Evolutionary conservation across 2,113 vertebrate species (phyloP).

Genomic region (Myiozetetes cayanensis): DNA sequence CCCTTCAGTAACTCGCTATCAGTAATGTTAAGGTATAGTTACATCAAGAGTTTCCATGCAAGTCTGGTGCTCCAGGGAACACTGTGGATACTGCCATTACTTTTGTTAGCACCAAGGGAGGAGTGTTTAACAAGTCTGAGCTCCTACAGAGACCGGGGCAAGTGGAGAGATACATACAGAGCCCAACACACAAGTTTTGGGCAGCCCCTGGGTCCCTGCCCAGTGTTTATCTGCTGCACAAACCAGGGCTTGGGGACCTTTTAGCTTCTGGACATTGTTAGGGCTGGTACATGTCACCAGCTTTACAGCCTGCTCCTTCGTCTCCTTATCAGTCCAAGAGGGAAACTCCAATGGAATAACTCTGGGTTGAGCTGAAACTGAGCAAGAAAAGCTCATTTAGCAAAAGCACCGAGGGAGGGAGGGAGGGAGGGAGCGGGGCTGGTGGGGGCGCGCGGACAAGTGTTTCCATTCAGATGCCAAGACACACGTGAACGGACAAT

Average conservation of each 20-base stretch:
- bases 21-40: not conserved
- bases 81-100: fast-evolving
- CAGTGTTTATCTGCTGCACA: not conserved
- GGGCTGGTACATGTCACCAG: slow-evolving; percentile 30
- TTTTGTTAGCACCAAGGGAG: not conserved
- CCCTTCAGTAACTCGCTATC: not conserved
- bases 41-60: not conserved
- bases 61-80: not conserved
- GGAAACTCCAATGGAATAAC: slow-evolving; percentile 40
- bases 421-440: not conserved
- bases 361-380: not conserved
- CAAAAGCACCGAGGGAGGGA: not conserved
- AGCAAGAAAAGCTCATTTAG: slow-evolving; percentile 58
- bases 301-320: not conserved
- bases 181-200: not conserved
- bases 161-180: fast-evolving
- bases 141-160: not conserved
- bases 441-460: slow-evolving; percentile 1
- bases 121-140: not conserved
- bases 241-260: slow-evolving; percentile 2
- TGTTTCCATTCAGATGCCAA: slow-evolving; percentile 52
- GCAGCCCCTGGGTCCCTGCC: not conserved
- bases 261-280: not conserved
- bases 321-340: slow-evolving; percentile 22
- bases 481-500: slow-evolving; percentile 26